A percentile compares a stretch with the other conserved stretches of the same genome.
Evolutionary conservation across 2,888 invertebrate species (phyloP).

Genomic region (Pemphredon lugubris): DNA sequence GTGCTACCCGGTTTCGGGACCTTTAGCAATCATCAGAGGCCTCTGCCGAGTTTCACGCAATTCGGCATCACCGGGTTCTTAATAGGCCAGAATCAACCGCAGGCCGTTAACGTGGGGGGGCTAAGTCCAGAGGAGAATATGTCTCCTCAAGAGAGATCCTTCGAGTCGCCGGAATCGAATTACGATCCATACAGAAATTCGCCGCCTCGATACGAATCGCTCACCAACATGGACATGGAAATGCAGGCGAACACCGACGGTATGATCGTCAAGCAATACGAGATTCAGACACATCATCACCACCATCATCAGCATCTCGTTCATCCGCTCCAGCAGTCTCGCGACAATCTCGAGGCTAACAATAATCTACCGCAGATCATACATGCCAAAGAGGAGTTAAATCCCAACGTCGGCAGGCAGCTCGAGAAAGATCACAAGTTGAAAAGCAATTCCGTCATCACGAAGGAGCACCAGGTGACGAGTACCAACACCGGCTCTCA

Average conservation of each 20-base stretch:
- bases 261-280: constrained; percentile 66
- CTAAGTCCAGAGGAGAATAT: constrained; percentile 84
- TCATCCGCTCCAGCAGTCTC: constrained; percentile 31
- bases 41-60: constrained; percentile 87
- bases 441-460: constrained; percentile 47
- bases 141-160: constrained; percentile 81
- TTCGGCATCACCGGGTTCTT: constrained; percentile 83
- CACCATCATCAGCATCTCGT: constrained; percentile 47
- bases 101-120: constrained; percentile 91
- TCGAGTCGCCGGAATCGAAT: constrained; percentile 74
- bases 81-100: constrained; percentile 82
- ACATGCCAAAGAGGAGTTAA: constrained; percentile 69
- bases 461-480: constrained; percentile 71
- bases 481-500: constrained; percentile 70
- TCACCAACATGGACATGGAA: constrained; percentile 52
- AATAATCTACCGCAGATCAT: constrained; percentile 69
- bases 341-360: constrained; percentile 67
- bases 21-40: constrained; percentile 79
- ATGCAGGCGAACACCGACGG: constrained; percentile 60
- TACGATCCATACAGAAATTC: constrained; percentile 67
- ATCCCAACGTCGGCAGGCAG: constrained; percentile 63
- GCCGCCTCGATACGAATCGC: constrained; percentile 70
- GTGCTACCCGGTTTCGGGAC: constrained; percentile 76
- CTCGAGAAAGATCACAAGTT: constrained; percentile 35
- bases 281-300: no score